phyloP scores from a whole-genome alignment of 2,113 vertebrate species.

The Trematomus loennbergii region DNA sequence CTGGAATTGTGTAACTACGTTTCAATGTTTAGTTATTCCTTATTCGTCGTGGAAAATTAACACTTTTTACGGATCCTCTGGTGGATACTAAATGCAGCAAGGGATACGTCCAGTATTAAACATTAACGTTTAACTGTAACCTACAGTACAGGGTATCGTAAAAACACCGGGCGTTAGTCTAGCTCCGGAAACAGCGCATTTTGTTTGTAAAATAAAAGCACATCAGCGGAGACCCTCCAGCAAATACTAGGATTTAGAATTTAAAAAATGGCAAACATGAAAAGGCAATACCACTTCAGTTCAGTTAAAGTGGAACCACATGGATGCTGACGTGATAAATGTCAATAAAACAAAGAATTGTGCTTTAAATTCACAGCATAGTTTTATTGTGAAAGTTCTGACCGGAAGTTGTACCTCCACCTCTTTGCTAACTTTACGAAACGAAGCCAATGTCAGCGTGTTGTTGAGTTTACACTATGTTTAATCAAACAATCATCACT shows the following conservation, averaged over 20 bases:
- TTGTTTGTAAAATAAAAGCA: conserved; percentile 30
- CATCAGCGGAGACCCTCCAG: fast-evolving
- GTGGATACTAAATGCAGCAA: neutral
- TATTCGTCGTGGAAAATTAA: neutral
- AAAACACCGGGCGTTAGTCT: neutral
- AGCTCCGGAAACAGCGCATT: neutral
- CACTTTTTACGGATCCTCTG: neutral
- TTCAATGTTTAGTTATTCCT: neutral
- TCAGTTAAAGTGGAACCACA: fast-evolving
- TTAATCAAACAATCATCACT: neutral
- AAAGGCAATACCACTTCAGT: fast-evolving
- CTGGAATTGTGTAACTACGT: conserved; percentile 77
- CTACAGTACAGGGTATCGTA: conserved; percentile 2
- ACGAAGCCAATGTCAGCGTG: conserved; percentile 67
- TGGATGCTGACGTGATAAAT: fast-evolving
- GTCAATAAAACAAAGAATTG: fast-evolving
- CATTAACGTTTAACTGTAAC: conserved; percentile 24
- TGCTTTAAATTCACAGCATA: fast-evolving
- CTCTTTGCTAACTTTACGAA: neutral
- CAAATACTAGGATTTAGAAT: fast-evolving
- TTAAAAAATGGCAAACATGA: fast-evolving
- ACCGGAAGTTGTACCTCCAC: neutral
- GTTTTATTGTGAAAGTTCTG: neutral
- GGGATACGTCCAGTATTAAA: conserved; percentile 53
- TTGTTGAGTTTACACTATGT: neutral